Evolutionary conservation across 2,113 vertebrate species (phyloP).

Genomic region (Globicephala melas): DNA sequence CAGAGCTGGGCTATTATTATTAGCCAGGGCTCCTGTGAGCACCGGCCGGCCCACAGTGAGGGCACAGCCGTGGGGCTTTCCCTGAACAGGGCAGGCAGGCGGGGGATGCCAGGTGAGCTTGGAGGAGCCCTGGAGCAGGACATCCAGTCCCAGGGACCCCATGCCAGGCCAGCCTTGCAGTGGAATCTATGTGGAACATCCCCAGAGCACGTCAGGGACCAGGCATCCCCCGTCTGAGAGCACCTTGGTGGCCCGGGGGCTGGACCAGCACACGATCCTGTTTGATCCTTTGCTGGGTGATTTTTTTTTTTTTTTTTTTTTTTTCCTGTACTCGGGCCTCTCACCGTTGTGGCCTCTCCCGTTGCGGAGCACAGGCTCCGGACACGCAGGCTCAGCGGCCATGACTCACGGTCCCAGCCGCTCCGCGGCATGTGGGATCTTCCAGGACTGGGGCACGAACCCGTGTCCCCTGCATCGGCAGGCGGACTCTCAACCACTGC

Average conservation of each 20-base stretch:
- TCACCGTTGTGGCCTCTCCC: too few relatives aligned
- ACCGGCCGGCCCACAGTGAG: slow-evolving; percentile 6
- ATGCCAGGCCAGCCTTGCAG: not conserved
- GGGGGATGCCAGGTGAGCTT: not conserved
- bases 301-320: not conserved
- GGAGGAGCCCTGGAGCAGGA: not conserved
- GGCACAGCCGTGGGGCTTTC: slow-evolving; percentile 6
- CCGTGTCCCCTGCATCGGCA: too few relatives aligned
- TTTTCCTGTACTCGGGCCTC: too few relatives aligned
- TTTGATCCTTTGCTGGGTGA: not conserved
- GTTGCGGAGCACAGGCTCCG: too few relatives aligned
- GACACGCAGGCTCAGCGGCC: too few relatives aligned
- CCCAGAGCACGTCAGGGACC: not conserved
- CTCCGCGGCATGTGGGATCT: too few relatives aligned
- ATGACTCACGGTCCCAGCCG: too few relatives aligned
- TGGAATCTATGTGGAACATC: not conserved
- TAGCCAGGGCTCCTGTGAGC: slow-evolving; percentile 23
- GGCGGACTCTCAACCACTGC: too few relatives aligned
- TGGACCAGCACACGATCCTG: rapidly evolving
- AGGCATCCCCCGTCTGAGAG: not conserved
- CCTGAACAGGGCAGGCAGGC: not conserved
- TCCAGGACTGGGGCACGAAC: too few relatives aligned
- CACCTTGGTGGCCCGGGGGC: rapidly evolving
- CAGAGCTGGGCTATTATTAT: slow-evolving; percentile 63
- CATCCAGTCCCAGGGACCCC: not conserved